phyloP scores from a whole-genome alignment of 2,797 vertebrate species.

The Gallinago nigripennis region DNA sequence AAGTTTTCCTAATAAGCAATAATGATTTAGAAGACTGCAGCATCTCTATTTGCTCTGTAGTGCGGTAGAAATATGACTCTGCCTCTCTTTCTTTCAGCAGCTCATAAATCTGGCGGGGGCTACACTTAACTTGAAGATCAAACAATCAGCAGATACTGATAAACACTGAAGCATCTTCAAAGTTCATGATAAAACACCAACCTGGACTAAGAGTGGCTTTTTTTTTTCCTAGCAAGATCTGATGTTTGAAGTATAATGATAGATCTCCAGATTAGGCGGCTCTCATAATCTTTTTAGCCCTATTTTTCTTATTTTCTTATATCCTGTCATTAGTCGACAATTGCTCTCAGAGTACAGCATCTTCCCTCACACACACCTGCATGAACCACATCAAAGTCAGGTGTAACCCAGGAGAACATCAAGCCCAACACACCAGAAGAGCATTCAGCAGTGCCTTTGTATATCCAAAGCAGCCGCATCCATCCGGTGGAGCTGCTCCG shows the following conservation, averaged over 20 bases:
- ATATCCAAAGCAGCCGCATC: neutral
- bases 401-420: neutral
- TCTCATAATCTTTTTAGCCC: neutral
- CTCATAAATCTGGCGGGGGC: constrained; percentile 4
- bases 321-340: neutral
- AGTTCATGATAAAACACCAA: neutral
- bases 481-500: neutral
- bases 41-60: neutral
- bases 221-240: neutral
- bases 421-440: neutral
- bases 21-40: constrained; percentile 29
- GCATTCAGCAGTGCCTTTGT: neutral
- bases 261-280: neutral
- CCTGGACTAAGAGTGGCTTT: neutral
- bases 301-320: neutral
- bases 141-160: constrained; percentile 34
- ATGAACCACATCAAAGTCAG: constrained; percentile 9
- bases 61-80: neutral
- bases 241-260: neutral
- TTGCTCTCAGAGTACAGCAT: neutral
- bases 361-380: neutral
- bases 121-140: constrained; percentile 50
- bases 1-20: constrained; percentile 22
- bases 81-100: neutral
- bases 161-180: constrained; percentile 40